phyloP scores from a whole-genome alignment of 2,888 invertebrate genomes.

The Drosophila hamatofila region DNA sequence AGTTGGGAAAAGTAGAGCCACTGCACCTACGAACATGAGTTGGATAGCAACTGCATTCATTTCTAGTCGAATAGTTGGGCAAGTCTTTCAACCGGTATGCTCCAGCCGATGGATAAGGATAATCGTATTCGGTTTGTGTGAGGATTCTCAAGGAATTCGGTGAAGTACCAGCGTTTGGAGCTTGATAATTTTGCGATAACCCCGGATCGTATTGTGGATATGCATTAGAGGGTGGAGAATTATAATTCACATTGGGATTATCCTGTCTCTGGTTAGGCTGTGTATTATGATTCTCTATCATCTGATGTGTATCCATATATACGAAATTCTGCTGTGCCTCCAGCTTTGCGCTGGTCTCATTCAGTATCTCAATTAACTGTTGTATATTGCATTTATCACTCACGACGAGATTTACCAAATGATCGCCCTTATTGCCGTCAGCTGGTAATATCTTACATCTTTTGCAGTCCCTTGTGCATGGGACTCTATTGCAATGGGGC shows the following conservation, averaged over 20 bases:
- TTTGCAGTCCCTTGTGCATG: background rate
- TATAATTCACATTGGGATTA: background rate
- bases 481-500: background rate
- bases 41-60: background rate
- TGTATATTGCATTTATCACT: slow-evolving; percentile 28
- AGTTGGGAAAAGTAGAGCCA: background rate
- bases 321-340: background rate
- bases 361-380: background rate
- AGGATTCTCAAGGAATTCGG: background rate
- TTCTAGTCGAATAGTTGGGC: background rate
- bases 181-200: background rate
- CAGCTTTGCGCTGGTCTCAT: background rate
- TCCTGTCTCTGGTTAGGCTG: background rate
- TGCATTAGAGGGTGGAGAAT: background rate
- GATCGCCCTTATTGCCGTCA: background rate
- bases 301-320: background rate
- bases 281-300: background rate
- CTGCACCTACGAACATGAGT: background rate
- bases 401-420: slow-evolving; percentile 4
- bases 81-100: background rate
- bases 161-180: no score
- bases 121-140: background rate
- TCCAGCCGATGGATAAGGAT: background rate
- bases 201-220: background rate
- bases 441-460: slow-evolving; percentile 10